Percentiles rank a stretch among this genome's conserved stretches.
Conservation (phyloP, 2,888 invertebrate genomes). For the Thelaira solivaga region DNA sequence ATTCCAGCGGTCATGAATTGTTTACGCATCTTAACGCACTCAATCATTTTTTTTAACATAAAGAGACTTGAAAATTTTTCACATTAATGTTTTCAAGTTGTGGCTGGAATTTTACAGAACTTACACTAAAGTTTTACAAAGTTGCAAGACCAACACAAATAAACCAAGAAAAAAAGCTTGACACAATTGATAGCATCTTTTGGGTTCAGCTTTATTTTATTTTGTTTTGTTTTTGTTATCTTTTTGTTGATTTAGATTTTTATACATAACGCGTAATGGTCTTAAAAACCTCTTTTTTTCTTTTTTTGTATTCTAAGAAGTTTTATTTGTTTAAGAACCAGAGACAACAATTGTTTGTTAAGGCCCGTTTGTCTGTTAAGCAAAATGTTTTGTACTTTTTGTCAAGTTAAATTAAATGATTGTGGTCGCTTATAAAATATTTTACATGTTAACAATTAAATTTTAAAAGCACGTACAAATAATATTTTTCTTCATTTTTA, state of each 20-base stretch:
- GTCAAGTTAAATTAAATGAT: conserved; percentile 15
- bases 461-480: conserved; percentile 57
- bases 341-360: conserved; percentile 6
- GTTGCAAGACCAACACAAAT: conserved; percentile 34
- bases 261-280: conserved; percentile 2
- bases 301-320: conserved; percentile 43
- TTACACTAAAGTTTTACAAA: conserved; percentile 27
- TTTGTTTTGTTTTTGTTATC: neutral
- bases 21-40: conserved; percentile 62
- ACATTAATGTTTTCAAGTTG: neutral
- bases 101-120: neutral
- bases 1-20: conserved; percentile 22
- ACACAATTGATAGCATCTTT: conserved; percentile 64
- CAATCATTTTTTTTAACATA: conserved; percentile 52
- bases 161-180: conserved; percentile 52
- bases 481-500: too few relatives aligned
- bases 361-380: neutral
- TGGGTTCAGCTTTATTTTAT: conserved; percentile 11
- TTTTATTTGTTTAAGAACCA: neutral
- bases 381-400: neutral
- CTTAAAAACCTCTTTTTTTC: conserved; percentile 3
- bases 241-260: conserved; percentile 30
- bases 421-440: conserved; percentile 13
- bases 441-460: conserved; percentile 57
- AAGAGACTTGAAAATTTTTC: conserved; percentile 2